These are phyloP conservation scores for Garra rufa DNA, from an alignment of 2,113 vertebrate genomes.

Conservation along the genomic window DNA sequence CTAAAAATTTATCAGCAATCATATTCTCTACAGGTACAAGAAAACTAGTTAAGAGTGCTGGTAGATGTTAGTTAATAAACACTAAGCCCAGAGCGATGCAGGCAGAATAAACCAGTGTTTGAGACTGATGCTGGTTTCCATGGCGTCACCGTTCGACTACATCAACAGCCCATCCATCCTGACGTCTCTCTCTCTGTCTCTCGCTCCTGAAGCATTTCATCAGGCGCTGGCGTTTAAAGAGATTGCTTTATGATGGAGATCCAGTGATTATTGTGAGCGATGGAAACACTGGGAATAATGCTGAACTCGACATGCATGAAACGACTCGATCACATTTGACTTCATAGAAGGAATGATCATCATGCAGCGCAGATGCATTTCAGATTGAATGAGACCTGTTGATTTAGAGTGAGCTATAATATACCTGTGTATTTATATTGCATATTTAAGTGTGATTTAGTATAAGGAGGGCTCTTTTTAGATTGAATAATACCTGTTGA, in stretches of 20 bases:
- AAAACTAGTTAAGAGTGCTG: not conserved
- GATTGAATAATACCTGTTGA: not conserved
- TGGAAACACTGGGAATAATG: not conserved
- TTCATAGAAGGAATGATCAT: too few relatives aligned
- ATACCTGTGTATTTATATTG: too few relatives aligned
- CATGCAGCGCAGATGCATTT: too few relatives aligned
- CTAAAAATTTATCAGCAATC: too few relatives aligned
- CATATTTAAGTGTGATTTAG: too few relatives aligned
- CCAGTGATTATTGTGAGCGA: not conserved
- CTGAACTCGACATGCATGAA: too few relatives aligned
- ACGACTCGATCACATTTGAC: too few relatives aligned
- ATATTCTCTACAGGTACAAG: not conserved
- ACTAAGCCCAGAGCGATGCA: not conserved
- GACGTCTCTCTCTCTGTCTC: not conserved
- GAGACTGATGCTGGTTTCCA: slow-evolving; percentile 33
- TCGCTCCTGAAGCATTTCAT: slow-evolving; percentile 33
- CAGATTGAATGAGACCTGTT: too few relatives aligned
- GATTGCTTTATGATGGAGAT: not conserved
- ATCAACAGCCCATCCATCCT: slow-evolving; percentile 29
- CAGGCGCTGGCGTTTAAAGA: slow-evolving; percentile 14
- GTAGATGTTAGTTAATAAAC: not conserved
- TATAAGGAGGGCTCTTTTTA: too few relatives aligned
- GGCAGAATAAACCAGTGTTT: not conserved
- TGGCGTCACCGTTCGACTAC: slow-evolving; percentile 18
- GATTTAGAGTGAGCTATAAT: too few relatives aligned